Percentiles rank a stretch among this genome's conserved stretches.
Conservation (phyloP, 2,888 invertebrate genomes). For the Ophion ellenae region DNA sequence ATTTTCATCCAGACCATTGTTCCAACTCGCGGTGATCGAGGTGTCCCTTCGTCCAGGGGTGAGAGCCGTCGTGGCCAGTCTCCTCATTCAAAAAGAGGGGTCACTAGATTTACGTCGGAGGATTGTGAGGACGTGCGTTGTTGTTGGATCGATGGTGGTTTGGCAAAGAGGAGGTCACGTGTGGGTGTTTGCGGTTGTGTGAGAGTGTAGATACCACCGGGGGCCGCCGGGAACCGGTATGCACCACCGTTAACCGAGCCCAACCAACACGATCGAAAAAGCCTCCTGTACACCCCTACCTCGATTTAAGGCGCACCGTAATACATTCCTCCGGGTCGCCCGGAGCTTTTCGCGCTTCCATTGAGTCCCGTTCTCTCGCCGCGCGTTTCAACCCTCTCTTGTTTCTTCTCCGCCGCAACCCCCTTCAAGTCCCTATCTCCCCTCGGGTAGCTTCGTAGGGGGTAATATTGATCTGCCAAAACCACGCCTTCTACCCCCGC, state of each 20-base stretch:
- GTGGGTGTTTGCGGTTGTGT: slow-evolving; percentile 14
- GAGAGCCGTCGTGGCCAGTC: slow-evolving; percentile 64
- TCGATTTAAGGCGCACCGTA: slow-evolving; percentile 16
- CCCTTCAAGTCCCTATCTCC: slow-evolving; percentile 52
- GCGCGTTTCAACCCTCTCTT: slow-evolving; percentile 44
- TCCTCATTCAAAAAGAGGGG: slow-evolving; percentile 43
- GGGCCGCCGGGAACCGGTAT: slow-evolving; percentile 54
- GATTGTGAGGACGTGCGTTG: slow-evolving; percentile 50
- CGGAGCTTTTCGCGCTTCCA: slow-evolving; percentile 51
- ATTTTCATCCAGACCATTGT: neutral
- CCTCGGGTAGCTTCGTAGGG: slow-evolving; percentile 66
- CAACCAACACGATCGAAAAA: slow-evolving; percentile 52
- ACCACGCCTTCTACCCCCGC: slow-evolving; percentile 80
- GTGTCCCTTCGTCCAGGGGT: slow-evolving; percentile 21
- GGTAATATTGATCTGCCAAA: slow-evolving; percentile 80
- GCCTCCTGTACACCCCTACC: slow-evolving; percentile 24
- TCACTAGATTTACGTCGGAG: slow-evolving; percentile 39
- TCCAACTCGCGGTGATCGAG: neutral
- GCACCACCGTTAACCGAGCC: slow-evolving; percentile 37
- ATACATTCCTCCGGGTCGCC: slow-evolving; percentile 28
- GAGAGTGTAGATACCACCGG: slow-evolving; percentile 56
- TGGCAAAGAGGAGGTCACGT: slow-evolving; percentile 70
- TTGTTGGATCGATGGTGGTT: slow-evolving; percentile 77
- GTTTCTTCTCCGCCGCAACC: slow-evolving; percentile 49
- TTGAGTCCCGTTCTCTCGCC: slow-evolving; percentile 42